phyloP scores from a whole-genome alignment of 2,113 vertebrate genomes.

The Lagenorhynchus albirostris region DNA sequence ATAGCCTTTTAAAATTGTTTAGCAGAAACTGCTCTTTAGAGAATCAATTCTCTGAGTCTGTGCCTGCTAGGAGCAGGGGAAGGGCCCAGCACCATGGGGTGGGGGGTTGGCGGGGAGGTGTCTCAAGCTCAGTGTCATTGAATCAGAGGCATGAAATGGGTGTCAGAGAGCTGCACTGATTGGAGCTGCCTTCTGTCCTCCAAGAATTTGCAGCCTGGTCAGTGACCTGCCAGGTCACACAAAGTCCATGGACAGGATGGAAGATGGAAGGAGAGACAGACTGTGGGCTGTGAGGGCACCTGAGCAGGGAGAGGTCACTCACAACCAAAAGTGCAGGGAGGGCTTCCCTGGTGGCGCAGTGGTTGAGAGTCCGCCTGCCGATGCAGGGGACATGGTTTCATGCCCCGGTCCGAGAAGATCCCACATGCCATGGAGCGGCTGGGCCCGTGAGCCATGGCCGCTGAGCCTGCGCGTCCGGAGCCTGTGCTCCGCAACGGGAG shows the following conservation, averaged over 20 bases:
- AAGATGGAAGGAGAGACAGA: neutral
- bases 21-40: conserved; percentile 18
- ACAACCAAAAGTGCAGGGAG: neutral
- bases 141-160: neutral
- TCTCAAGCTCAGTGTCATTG: conserved; percentile 1
- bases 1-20: conserved; percentile 16
- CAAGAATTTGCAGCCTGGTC: neutral
- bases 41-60: neutral
- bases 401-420: no score
- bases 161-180: conserved; percentile 27
- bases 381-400: no score
- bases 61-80: neutral
- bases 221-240: neutral
- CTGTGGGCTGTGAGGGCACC: neutral
- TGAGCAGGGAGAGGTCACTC: neutral
- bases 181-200: neutral
- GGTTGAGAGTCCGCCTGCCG: no score
- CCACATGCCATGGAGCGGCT: no score
- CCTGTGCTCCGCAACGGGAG: no score
- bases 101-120: neutral
- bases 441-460: no score
- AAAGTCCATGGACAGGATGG: neutral
- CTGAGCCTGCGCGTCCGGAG: no score
- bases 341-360: no score
- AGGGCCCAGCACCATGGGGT: neutral